phyloP scores from a whole-genome alignment of 2,797 vertebrate species.

The Emys orbicularis region DNA sequence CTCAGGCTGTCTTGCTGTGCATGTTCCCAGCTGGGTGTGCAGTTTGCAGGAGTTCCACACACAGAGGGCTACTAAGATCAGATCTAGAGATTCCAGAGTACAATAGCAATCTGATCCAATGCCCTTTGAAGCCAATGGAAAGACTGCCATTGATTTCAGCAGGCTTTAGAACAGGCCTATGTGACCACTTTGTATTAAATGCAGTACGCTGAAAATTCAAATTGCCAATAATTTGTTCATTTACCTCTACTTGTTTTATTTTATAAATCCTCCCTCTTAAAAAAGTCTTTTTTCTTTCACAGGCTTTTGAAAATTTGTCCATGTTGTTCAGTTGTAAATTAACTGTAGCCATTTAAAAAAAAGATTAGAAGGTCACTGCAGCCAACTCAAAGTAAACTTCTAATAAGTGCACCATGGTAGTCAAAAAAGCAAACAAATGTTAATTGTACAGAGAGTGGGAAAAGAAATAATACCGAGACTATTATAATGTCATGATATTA shows the following conservation, averaged over 20 bases:
- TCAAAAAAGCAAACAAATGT: not conserved
- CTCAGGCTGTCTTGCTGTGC: no score
- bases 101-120: not conserved
- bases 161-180: not conserved
- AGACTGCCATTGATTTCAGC: not conserved
- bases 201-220: not conserved
- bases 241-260: not conserved
- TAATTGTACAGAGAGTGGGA: not conserved
- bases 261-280: not conserved
- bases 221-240: rapidly evolving
- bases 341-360: not conserved
- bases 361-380: not conserved
- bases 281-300: not conserved
- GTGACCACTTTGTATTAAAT: not conserved
- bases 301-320: not conserved
- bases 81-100: not conserved
- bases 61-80: not conserved
- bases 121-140: no score
- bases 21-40: not conserved
- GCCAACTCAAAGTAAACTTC: not conserved
- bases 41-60: not conserved
- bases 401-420: not conserved
- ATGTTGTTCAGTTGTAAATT: conserved; percentile 11
- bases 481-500: no score
- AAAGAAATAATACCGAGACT: not conserved